Base-by-base conservation (phyloP, 53 echinoderm and acorn worm species). In the Crossaster papposus region DNA sequence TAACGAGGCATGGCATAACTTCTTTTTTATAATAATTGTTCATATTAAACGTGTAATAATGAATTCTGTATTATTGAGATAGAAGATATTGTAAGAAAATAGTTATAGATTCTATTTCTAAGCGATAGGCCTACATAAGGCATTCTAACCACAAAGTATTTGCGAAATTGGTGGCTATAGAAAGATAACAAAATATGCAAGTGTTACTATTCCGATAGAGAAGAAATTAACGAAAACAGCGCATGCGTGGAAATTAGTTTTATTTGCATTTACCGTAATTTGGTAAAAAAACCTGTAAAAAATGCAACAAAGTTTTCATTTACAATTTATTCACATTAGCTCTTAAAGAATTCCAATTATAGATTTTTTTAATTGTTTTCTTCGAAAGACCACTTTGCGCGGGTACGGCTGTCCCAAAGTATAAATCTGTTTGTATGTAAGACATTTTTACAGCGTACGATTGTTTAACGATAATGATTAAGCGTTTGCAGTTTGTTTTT, bases 401-500 rank as follows among this genome's bases (percentile, higher is more conserved):
- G 44, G 6, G 44, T 44, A 44, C 1, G 44, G 44, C 44, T 44
- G 5, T 44, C 44, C 5, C 44, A 5, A 44, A 44, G 44, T 44
- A 44, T 64, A 70, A 37, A 24, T n/a, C 18, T 36, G 18, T 20
- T 81, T 30, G 33, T 13, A 15, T 51, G 50, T 51, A 14, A 62
- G 31, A 33, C 18, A 31, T 81, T 24, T 20, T 8, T 81, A 62
- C 63, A 63, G 63, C 33, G 15, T 32, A 20, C 18, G 5, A 62
- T 12, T 24, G 31, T 30, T 2, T 82, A 5, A 65, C 9, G 17
- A 26, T 65, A 14, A 38, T 36, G 36, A 77, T 77, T 7, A 24
- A 38, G 82, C 38, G n/a, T 58, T 80, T 54, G 55, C 80, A 23
- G 33, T 80, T 34, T 23, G 33, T 80, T 34, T 23, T 55, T 18